These are phyloP conservation scores for Diadophis punctatus DNA, from an alignment of 2,113 vertebrate genomes.

Conservation along the genomic window DNA sequence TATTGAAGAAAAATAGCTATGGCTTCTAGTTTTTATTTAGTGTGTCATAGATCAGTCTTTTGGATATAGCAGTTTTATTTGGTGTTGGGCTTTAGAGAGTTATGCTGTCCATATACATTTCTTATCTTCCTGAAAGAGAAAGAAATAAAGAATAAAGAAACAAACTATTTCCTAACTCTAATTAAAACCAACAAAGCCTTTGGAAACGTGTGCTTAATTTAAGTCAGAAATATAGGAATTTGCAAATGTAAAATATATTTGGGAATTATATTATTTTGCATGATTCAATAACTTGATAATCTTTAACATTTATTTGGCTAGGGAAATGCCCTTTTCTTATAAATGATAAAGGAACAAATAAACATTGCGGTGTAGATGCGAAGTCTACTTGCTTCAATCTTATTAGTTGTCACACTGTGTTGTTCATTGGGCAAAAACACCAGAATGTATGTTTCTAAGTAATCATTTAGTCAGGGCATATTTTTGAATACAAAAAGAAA, in stretches of 20 bases:
- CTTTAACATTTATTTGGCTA: neutral
- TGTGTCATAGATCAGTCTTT: neutral
- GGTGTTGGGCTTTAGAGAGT: neutral
- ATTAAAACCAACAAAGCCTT: neutral
- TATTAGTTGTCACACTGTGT: neutral
- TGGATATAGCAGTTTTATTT: neutral
- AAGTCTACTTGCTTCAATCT: neutral
- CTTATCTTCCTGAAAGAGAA: neutral
- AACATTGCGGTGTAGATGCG: neutral
- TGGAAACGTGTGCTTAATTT: neutral
- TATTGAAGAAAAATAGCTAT: neutral
- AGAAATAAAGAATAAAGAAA: neutral
- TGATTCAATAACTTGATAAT: neutral
- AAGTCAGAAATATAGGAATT: neutral
- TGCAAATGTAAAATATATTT: neutral
- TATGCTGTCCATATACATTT: neutral
- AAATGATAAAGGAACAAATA: neutral
- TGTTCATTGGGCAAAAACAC: neutral
- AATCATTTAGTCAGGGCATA: neutral
- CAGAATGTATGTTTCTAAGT: neutral
- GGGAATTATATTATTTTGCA: neutral
- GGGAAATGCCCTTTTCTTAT: neutral
- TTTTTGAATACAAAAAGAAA: neutral
- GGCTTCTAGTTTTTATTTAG: neutral
- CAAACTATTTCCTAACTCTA: neutral